Evolutionary conservation across 2,888 invertebrate genomes (phyloP).

Genomic region (Tridacna gigas): DNA sequence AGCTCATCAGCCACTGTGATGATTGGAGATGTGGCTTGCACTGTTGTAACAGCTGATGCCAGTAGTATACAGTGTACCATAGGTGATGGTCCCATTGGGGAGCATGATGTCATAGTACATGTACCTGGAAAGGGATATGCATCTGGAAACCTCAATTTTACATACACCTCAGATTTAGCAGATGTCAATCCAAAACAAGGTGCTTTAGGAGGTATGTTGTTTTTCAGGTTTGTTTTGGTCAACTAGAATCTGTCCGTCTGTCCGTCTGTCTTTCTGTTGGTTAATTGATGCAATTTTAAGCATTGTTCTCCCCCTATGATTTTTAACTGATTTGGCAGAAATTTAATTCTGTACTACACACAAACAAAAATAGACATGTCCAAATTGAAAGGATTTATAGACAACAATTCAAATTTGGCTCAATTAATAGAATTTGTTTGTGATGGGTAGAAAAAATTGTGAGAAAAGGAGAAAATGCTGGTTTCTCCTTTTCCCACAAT

Average conservation of each 20-base stretch:
- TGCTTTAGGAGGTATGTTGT: slow-evolving; percentile 59
- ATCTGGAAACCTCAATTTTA: slow-evolving; percentile 37
- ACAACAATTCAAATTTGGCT: too few species aligned
- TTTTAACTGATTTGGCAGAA: too few species aligned
- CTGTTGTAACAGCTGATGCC: slow-evolving; percentile 55
- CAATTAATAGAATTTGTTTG: too few species aligned
- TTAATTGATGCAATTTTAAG: too few species aligned
- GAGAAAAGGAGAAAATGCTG: neutral
- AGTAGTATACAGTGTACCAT: slow-evolving; percentile 69
- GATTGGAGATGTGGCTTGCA: slow-evolving; percentile 73
- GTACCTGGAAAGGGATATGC: slow-evolving; percentile 63
- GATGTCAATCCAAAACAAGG: slow-evolving; percentile 52
- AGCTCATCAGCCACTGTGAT: slow-evolving; percentile 59
- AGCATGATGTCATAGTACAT: slow-evolving; percentile 52
- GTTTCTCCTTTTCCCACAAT: neutral
- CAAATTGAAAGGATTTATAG: too few species aligned
- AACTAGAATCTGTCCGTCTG: too few species aligned
- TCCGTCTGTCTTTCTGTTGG: too few species aligned
- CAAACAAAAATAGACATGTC: too few species aligned
- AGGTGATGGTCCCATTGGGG: slow-evolving; percentile 66
- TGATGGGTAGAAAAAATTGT: neutral
- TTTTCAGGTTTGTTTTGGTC: too few species aligned
- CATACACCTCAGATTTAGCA: slow-evolving; percentile 50
- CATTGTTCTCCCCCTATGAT: too few species aligned
- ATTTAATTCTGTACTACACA: too few species aligned